Evolutionary conservation across 2,888 invertebrate species (phyloP).

Genomic region (Campoplex capitator): DNA sequence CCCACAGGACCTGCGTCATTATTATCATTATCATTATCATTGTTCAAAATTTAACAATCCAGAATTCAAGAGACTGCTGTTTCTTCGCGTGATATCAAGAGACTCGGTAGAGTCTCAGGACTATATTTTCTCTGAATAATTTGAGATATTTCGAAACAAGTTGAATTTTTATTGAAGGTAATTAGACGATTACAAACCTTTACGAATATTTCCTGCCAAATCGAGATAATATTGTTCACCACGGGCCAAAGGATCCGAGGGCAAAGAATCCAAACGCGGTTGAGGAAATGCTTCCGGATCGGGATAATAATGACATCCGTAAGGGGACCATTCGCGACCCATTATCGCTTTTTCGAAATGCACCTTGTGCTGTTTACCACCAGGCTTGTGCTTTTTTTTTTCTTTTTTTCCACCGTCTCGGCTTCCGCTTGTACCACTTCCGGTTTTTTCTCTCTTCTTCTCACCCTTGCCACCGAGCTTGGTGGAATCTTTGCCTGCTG

Average conservation of each 20-base stretch:
- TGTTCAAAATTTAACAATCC: no score
- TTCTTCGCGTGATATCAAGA: no score
- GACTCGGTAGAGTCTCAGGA: no score
- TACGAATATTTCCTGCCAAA: constrained; percentile 96
- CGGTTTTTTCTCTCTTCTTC: constrained; percentile 85
- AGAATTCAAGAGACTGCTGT: no score
- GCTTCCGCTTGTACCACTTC: constrained; percentile 85
- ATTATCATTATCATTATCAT: background rate
- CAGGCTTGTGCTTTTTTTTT: constrained; percentile 80
- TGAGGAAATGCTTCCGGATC: constrained; percentile 94
- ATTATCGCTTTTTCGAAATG: constrained; percentile 85
- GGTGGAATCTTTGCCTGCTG: constrained; percentile 43
- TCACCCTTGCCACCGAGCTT: constrained; percentile 73
- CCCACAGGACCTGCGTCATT: constrained; percentile 91
- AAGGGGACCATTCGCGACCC: constrained; percentile 91
- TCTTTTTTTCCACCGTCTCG: constrained; percentile 84
- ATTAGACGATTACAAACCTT: constrained; percentile 85
- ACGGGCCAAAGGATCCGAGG: constrained; percentile 92
- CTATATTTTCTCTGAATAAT: no score
- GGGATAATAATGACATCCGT: constrained; percentile 96
- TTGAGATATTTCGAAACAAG: no score
- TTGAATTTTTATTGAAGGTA: no score
- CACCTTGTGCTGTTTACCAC: constrained; percentile 85
- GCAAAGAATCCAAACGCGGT: constrained; percentile 93
- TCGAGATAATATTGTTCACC: constrained; percentile 98